Evolutionary conservation across 2,888 invertebrate genomes (phyloP).

Genomic region (Drosophila histrio): DNA sequence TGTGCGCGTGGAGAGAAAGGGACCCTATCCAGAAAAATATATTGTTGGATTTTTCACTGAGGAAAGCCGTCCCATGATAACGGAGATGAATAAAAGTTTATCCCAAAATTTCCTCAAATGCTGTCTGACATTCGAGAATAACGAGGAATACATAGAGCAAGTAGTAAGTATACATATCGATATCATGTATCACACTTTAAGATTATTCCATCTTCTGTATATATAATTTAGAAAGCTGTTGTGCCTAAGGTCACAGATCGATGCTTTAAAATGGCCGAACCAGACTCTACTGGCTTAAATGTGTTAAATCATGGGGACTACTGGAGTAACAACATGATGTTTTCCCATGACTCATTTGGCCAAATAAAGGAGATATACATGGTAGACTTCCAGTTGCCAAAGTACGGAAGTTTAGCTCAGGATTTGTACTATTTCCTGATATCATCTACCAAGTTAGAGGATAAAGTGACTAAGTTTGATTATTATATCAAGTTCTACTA

Average conservation of each 20-base stretch:
- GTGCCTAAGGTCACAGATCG: conserved; percentile 41
- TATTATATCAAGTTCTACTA: conserved; percentile 78
- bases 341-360: conserved; percentile 65
- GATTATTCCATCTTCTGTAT: not conserved
- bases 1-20: conserved; percentile 56
- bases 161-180: conserved; percentile 50
- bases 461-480: conserved; percentile 80
- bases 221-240: conserved; percentile 37
- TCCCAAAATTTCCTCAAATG: conserved; percentile 31
- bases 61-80: conserved; percentile 19
- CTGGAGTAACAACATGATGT: conserved; percentile 81
- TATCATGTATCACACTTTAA: not conserved
- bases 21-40: conserved; percentile 46
- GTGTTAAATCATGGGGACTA: conserved; percentile 76
- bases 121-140: conserved; percentile 36
- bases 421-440: conserved; percentile 79
- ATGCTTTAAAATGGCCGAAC: conserved; percentile 23
- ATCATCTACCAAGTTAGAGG: conserved; percentile 75
- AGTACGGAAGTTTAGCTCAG: conserved; percentile 72
- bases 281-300: conserved; percentile 61
- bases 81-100: conserved; percentile 27
- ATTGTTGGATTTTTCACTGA: conserved; percentile 38
- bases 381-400: conserved; percentile 78
- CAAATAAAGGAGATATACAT: conserved; percentile 67
- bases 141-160: conserved; percentile 50